phyloP scores from a whole-genome alignment of 2,888 invertebrate genomes.

The Hydrotaea diabolus region DNA sequence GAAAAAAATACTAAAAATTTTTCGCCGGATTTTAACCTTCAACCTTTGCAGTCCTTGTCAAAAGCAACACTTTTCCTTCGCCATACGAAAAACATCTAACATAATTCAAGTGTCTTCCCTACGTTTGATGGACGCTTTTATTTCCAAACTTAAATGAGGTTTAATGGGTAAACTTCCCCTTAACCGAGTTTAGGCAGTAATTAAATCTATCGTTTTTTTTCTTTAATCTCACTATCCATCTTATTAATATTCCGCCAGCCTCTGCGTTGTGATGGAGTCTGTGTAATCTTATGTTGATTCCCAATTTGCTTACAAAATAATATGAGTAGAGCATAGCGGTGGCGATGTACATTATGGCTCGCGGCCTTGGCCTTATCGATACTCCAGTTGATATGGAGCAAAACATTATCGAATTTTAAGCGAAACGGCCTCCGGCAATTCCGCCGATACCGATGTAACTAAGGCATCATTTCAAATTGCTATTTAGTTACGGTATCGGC shows the following conservation, averaged over 20 bases:
- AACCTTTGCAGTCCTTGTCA: too few relatives aligned
- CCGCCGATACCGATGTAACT: background rate
- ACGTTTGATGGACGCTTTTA: too few relatives aligned
- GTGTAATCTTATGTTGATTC: too few relatives aligned
- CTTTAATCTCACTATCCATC: background rate
- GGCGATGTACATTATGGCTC: background rate
- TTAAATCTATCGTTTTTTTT: background rate
- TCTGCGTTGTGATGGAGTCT: background rate
- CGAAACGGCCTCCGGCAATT: background rate
- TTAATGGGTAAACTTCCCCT: background rate
- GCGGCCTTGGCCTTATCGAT: background rate
- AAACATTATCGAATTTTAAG: background rate
- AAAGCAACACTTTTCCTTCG: too few relatives aligned
- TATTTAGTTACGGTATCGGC: constrained; percentile 6
- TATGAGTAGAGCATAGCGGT: too few relatives aligned
- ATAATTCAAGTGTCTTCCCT: too few relatives aligned
- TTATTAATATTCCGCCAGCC: background rate
- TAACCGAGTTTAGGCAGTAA: background rate
- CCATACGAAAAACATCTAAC: too few relatives aligned
- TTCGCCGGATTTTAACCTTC: too few relatives aligned
- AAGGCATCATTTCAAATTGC: background rate
- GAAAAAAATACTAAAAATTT: too few relatives aligned
- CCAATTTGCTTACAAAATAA: too few relatives aligned
- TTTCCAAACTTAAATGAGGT: too few relatives aligned
- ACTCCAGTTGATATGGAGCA: background rate